These are phyloP conservation scores for Aleiodes leptofemur DNA, from an alignment of 2,888 invertebrate species.

Conservation along the genomic window DNA sequence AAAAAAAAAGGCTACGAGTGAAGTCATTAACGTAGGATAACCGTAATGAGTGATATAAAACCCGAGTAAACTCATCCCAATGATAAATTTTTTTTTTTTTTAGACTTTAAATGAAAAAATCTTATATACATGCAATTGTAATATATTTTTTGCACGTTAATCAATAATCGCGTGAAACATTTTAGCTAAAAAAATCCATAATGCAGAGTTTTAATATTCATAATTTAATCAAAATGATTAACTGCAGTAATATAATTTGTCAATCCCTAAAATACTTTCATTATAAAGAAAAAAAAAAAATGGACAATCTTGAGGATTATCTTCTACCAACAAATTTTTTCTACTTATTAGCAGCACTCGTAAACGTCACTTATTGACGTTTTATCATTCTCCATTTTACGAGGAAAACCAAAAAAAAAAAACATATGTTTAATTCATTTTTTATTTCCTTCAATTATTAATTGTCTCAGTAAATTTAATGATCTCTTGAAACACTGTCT, in stretches of 20 bases:
- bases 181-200: constrained; percentile 24
- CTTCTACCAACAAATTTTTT: constrained; percentile 54
- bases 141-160: constrained; percentile 43
- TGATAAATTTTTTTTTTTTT: too few relatives aligned
- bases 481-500: constrained; percentile 25
- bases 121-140: constrained; percentile 36
- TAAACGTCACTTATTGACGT: constrained; percentile 23
- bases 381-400: constrained; percentile 1
- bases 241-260: background rate
- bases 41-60: constrained; percentile 38
- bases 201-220: constrained; percentile 26
- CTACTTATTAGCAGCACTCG: constrained; percentile 55
- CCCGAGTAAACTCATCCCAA: too few relatives aligned
- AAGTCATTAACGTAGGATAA: constrained; percentile 48
- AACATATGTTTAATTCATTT: too few relatives aligned
- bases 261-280: background rate
- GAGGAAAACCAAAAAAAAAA: background rate
- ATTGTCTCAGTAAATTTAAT: constrained; percentile 5
- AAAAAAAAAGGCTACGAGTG: constrained; percentile 46
- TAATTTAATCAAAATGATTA: background rate
- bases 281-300: constrained; percentile 32
- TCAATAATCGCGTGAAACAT: constrained; percentile 5
- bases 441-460: constrained; percentile 10
- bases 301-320: constrained; percentile 56
- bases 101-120: constrained; percentile 29